Evolutionary conservation across 2,113 vertebrate species (phyloP), one percentile per base, ranked within the genome.

Genomic region (Myanophis thanlyinensis): DNA sequence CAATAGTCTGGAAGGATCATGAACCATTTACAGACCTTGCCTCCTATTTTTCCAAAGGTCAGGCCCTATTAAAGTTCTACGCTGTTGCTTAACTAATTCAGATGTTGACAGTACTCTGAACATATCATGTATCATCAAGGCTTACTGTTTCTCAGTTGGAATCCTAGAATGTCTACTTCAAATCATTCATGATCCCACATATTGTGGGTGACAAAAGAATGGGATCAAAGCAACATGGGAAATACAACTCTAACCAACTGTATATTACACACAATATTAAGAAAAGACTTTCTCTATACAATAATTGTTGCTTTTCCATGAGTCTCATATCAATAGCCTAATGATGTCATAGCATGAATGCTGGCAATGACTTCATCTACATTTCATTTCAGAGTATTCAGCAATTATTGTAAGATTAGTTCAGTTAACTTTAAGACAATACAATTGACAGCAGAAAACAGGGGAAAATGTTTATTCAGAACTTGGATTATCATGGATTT

Each of bases 361-460:
- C 91, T 91, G 95, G 93, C 89, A 95, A 96, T 95, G 85, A 93
- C 95, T 96, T 94, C 94, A 93, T 95, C 92, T 87, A 23, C 84
- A 27, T 94, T 91, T 95, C 91, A 94, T 94, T 89, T 46, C 35
- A 92, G 94, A 93, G 52, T 92, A 94, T 44, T 92, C 91, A 96
- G 92, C 93, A 94, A 95, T 91, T 67, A 85, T 47, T 85, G 91
- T 22, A 94, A 95, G 93, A 95, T 94, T 89, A 89, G 48, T 67
- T 93, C 93, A 92, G 88, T 88, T 94, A 92, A 59, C 73, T 85
- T 86, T 93, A 90, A 93, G 87, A 93, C 13, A 89, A 44, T 85
- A 91, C 94, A 54, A 49, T 0, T 0, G 15, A 90, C 85, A 96
- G 85, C 92, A 93, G 1, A 30, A 92, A 92, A 93, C 87, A 85